phyloP scores from a whole-genome alignment of 2,888 invertebrate species.

The Drosophila sordidula region DNA sequence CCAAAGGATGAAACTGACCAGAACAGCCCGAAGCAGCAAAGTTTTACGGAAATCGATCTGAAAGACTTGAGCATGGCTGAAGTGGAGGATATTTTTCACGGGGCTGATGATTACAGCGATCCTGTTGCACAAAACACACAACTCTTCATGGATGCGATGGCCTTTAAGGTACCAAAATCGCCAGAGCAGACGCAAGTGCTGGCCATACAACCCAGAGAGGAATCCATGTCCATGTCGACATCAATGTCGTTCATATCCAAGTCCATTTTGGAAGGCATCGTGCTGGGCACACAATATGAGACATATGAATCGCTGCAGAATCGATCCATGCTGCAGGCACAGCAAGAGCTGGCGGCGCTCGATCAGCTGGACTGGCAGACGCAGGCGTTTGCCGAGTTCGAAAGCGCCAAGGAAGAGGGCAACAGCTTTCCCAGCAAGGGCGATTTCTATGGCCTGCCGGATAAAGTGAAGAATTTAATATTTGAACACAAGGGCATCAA shows the following conservation, averaged over 20 bases:
- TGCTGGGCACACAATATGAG: constrained; percentile 82
- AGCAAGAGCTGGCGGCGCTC: constrained; percentile 60
- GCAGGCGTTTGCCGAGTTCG: constrained; percentile 75
- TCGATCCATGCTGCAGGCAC: constrained; percentile 41
- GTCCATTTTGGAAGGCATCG: constrained; percentile 49
- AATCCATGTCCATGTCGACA: constrained; percentile 40
- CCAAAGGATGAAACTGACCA: not conserved
- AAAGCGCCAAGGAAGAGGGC: constrained; percentile 11
- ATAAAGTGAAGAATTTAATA: constrained; percentile 89
- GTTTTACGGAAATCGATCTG: constrained; percentile 70
- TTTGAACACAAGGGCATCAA: constrained; percentile 91
- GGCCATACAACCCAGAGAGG: constrained; percentile 20
- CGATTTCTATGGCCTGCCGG: constrained; percentile 92
- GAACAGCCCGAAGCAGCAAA: constrained; percentile 2
- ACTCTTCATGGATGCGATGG: constrained; percentile 81
- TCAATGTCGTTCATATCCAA: constrained; percentile 50
- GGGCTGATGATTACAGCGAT: constrained; percentile 43
- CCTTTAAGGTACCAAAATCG: constrained; percentile 69
- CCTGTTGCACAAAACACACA: constrained; percentile 81
- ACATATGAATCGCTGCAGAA: constrained; percentile 74
- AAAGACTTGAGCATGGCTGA: constrained; percentile 54
- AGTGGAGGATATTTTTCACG: constrained; percentile 64
- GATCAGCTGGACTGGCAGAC: constrained; percentile 80
- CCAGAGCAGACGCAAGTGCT: constrained; percentile 23
- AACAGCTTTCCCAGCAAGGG: constrained; percentile 83